Conservation (phyloP, 1,140 invertebrate genomes). For the Drosophila navojoa region DNA sequence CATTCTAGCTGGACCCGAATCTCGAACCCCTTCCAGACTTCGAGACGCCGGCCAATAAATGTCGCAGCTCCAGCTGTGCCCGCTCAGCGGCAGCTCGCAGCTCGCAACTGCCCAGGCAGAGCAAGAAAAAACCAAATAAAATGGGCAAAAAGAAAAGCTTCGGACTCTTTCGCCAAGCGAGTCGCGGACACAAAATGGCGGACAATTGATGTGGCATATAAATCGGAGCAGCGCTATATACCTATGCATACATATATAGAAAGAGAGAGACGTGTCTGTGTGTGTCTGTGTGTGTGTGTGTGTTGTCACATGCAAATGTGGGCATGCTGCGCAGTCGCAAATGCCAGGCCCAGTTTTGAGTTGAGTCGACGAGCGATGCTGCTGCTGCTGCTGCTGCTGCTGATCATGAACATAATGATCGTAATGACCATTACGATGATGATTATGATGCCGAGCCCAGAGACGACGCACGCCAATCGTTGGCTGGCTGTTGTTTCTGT, state of each 20-base stretch:
- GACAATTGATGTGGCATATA: constrained; percentile 15
- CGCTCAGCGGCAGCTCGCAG: constrained; percentile 34
- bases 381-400: not conserved
- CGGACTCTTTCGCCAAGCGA: constrained; percentile 8
- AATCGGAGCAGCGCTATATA: constrained; percentile 22
- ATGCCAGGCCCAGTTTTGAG: constrained; percentile 29
- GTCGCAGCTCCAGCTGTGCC: constrained; percentile 45
- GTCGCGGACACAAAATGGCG: constrained; percentile 41
- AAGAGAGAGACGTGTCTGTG: constrained; percentile 4
- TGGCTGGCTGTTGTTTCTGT: constrained; percentile 36
- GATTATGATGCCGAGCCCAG: constrained; percentile 66
- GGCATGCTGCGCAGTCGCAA: constrained; percentile 49
- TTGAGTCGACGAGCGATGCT: not conserved
- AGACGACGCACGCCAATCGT: constrained; percentile 48
- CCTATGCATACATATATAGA: not conserved
- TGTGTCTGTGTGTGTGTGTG: constrained; percentile 1
- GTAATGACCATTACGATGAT: constrained; percentile 12
- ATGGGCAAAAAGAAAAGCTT: constrained; percentile 4
- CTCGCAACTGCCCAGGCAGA: constrained; percentile 20
- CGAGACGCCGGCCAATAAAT: constrained; percentile 35
- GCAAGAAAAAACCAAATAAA: not conserved
- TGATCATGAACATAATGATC: constrained; percentile 16
- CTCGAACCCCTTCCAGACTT: constrained; percentile 17
- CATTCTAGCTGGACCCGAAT: constrained; percentile 18
- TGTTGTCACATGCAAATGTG: constrained; percentile 36